Evolutionary conservation across 2,113 vertebrate species (phyloP).

Genomic region (Alouatta palliata): DNA sequence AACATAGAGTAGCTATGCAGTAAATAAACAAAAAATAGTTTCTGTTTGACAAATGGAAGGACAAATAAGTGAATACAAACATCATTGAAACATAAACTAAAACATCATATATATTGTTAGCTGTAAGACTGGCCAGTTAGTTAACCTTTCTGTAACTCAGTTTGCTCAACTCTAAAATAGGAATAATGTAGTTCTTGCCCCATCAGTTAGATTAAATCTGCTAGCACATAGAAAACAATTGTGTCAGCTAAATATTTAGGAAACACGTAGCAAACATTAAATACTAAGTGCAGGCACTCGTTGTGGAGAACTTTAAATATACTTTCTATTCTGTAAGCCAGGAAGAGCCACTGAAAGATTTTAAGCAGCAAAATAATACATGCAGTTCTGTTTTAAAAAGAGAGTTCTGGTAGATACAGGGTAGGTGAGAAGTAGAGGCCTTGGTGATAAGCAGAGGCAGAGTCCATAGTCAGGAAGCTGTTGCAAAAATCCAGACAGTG

Average conservation of each 20-base stretch:
- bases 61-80: background rate
- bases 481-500: background rate
- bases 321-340: background rate
- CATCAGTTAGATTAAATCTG: background rate
- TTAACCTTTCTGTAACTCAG: background rate
- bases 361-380: background rate
- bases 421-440: too few relatives aligned
- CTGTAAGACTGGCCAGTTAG: background rate
- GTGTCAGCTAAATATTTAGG: background rate
- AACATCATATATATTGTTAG: background rate
- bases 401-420: background rate
- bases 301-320: background rate
- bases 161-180: background rate
- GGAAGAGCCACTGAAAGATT: background rate
- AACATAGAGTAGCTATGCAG: background rate
- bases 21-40: background rate
- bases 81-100: slow-evolving; percentile 10
- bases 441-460: too few relatives aligned
- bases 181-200: background rate
- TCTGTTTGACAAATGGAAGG: background rate
- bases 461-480: background rate
- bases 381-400: background rate
- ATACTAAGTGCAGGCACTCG: background rate
- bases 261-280: background rate
- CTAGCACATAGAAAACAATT: background rate